Evolutionary conservation across 2,797 vertebrate genomes (phyloP), one percentile per base, ranked within the genome.

Genomic region (Enteromius anoplus): DNA sequence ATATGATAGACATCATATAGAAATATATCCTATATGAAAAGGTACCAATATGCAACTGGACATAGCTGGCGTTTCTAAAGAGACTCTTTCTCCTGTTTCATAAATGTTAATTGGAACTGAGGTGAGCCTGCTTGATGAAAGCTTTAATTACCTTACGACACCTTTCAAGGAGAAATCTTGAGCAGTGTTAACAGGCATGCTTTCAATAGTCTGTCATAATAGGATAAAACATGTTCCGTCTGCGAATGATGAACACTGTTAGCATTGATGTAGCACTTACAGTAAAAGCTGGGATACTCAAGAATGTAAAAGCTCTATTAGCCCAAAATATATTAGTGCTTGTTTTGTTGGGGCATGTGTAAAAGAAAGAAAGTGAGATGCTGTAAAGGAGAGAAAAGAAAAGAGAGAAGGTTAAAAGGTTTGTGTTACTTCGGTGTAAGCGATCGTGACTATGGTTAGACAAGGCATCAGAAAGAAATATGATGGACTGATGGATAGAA

Each of bases 261-360:
- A 89, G 90, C 90, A 93, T 92, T 90, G 92, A 94, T 92, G 91
- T 88, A 85, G 86, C 84, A 88, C 91, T 91, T 91, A 88, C 86
- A 68, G 64, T 77, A 83, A 76, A 77, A 92, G 87, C 75, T 72
- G 78, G 86, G 92, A 91, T 92, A 92, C 83, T 87, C 85, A 89
- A 93, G 90, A 90, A 90, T 92, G 91, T 92, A 92, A 93, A 93
- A 94, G 91, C 90, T 85, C 85, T 84, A 86, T 86, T 88, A 88
- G 86, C 86, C 87, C 86, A 82, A 83, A 87, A 87, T 86, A 81
- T 91, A 91, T 93, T 89, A 89, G 85, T 86, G 91, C 89, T 89
- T 82, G 84, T 91, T 92, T 92, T 83, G 86, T 91, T 45, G 53
- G 68, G 82, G 81, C 19, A 62, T 85, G 77, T 62, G 19, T 32